Base-by-base conservation (phyloP, 1,140 invertebrate species). In the Brachionus plicatilis region DNA sequence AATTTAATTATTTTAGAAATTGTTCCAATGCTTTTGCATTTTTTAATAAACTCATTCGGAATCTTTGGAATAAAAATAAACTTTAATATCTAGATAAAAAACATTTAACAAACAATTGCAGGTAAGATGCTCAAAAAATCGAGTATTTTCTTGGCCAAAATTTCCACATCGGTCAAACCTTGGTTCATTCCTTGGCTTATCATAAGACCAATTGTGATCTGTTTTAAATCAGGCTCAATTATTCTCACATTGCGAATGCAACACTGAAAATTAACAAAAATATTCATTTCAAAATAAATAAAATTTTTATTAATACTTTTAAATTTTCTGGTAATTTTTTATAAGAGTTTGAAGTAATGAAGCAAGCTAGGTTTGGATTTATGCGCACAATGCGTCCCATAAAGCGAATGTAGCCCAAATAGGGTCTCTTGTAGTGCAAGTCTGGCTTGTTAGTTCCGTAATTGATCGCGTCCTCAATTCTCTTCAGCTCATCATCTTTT, bases 341-440 rank as follows among this genome's bases (percentile, higher is more conserved):
- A 17, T 80, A 70, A 8, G 85, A 86, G 72, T 87, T 88, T 8
- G 88, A 66, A 2, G 88, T 88, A 88, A 89, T 88, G 84, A 90
- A 90, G 84, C 89, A 89, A 9, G 88, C 88, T 83, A 86, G 88
- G 85, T 88, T 89, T 24, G 87, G 85, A 79, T 86, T 88, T 56
- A 89, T 88, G 53, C 86, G 86, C 27, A 89, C 86, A 11, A 90
- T 87, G 75, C 87, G 87, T 1, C 89, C 89, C 84, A 87, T 87
- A 85, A 89, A 89, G 86, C 88, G 87, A 20, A 90, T 85, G 85
- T 88, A 87, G 24, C 89, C 89, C 17, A 89, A 85, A 27, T 86
- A 85, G 17, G 85, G 70, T 75, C 86, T 87, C 27, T 86, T 83
- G 76, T 89, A 89, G 1, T 85, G 76, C 7, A 86, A 85, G 56